These are phyloP conservation scores for Pandion haliaetus DNA, from an alignment of 2,113 vertebrate genomes.

Conservation along the genomic window DNA sequence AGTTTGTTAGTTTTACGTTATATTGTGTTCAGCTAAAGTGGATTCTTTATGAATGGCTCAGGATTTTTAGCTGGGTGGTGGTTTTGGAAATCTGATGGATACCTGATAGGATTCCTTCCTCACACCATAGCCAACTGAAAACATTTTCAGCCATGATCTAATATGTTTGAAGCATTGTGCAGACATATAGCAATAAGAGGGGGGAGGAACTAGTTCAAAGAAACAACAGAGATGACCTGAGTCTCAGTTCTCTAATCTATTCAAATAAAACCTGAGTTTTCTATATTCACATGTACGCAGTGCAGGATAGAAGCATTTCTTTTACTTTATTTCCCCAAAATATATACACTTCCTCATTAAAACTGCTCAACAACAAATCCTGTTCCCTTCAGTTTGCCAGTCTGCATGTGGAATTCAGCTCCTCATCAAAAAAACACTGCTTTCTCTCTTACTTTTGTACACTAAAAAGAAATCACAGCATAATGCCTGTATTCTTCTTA, in stretches of 20 bases:
- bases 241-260: neutral
- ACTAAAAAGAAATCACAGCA: neutral
- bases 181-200: neutral
- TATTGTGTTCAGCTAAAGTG: constrained; percentile 44
- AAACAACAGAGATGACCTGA: neutral
- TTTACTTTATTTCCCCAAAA: neutral
- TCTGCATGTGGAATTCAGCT: neutral
- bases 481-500: neutral
- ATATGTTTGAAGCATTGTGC: neutral
- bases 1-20: constrained; percentile 37
- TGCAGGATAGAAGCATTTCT: neutral
- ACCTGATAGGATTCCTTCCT: neutral
- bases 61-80: constrained; percentile 32
- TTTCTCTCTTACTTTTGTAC: neutral
- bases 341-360: neutral
- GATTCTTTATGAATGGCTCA: constrained; percentile 31
- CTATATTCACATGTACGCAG: neutral
- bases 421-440: neutral
- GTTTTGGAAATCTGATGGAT: constrained; percentile 17
- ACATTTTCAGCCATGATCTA: constrained; percentile 19
- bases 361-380: neutral
- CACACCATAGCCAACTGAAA: neutral
- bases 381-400: neutral
- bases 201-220: neutral
- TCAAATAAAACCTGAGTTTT: neutral